Base-by-base conservation (phyloP, 2,888 invertebrate species). In the Merodon equestris region DNA sequence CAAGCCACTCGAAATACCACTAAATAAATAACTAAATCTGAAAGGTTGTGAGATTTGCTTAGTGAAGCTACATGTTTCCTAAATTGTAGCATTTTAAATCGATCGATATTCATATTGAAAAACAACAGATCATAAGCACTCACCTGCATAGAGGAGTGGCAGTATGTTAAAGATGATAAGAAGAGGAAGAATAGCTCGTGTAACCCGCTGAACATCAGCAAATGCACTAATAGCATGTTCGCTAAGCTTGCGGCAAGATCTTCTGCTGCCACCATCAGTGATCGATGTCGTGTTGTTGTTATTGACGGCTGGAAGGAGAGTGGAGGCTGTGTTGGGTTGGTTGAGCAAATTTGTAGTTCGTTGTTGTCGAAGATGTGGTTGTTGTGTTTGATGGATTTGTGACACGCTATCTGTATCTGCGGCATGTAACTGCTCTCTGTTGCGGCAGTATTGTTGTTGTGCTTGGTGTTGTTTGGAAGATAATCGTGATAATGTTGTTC, bases 71-170 rank as follows among this genome's bases (percentile, higher is more conserved):
- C n/a, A n/a, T n/a, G n/a, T n/a, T n/a, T n/a, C n/a, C n/a, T n/a
- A n/a, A n/a, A n/a, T n/a, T n/a, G n/a, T n/a, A n/a, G n/a, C n/a
- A n/a, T n/a, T n/a, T 27, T 27, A 27, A 27, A 27, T 27, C 3
- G 27, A 2, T 27, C 27, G 2, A 27, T 7, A 27, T 4, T 2
- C 2, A 27, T 27, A 27, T 47, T 47, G 15, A 42, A 27, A 40
- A 19, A 47, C 12, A 14, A 19, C 0, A 27, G 13, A 19, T 19
- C 4, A 14, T 36, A 1, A 12, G 4, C 9, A 87, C 89, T 88
- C 63, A 89, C 89, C 89, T 87, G 89, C 89, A 86, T 87, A 87
- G 82, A 89, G 87, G 77, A 88, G 84, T 83, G 89, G 89, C 85
- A 89, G 85, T 86, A 89, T 86, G 84, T 89, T 88, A 83, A 89